These are phyloP conservation scores for Miichthys miiuy DNA, from an alignment of 2,797 vertebrate species.

Conservation along the genomic window DNA sequence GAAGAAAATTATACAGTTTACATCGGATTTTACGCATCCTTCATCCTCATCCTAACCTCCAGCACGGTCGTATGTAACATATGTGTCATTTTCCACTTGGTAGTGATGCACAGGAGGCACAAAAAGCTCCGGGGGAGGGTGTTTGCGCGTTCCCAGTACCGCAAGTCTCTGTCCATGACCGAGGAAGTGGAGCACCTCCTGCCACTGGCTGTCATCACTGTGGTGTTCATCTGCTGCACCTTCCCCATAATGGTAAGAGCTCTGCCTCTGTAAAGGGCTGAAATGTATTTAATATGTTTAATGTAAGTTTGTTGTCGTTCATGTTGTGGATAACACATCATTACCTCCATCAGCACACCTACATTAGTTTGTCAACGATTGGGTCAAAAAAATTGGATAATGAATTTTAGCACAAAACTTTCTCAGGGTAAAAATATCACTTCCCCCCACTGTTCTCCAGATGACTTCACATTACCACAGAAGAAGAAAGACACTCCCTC, in stretches of 20 bases:
- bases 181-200: slow-evolving; percentile 89
- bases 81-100: slow-evolving; percentile 83
- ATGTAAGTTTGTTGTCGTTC: too few relatives aligned
- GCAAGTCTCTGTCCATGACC: slow-evolving; percentile 48
- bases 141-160: slow-evolving; percentile 55
- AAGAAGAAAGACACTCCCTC: too few relatives aligned
- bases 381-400: too few relatives aligned
- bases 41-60: slow-evolving; percentile 84
- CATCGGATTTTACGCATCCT: slow-evolving; percentile 80
- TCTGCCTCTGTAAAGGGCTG: too few relatives aligned
- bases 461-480: too few relatives aligned
- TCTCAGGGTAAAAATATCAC: too few relatives aligned
- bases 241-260: slow-evolving; percentile 88
- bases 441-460: too few relatives aligned
- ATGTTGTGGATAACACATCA: too few relatives aligned
- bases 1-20: slow-evolving; percentile 53
- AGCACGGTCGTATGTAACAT: slow-evolving; percentile 87
- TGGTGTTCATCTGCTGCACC: slow-evolving; percentile 87
- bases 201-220: slow-evolving; percentile 88
- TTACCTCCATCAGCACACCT: too few relatives aligned
- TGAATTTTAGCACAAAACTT: too few relatives aligned
- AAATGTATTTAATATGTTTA: too few relatives aligned
- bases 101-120: slow-evolving; percentile 83
- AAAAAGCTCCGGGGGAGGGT: slow-evolving; percentile 37
- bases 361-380: too few relatives aligned